Conservation (phyloP, 2,797 vertebrate genomes). For the Pseudocheirus occidentalis region DNA sequence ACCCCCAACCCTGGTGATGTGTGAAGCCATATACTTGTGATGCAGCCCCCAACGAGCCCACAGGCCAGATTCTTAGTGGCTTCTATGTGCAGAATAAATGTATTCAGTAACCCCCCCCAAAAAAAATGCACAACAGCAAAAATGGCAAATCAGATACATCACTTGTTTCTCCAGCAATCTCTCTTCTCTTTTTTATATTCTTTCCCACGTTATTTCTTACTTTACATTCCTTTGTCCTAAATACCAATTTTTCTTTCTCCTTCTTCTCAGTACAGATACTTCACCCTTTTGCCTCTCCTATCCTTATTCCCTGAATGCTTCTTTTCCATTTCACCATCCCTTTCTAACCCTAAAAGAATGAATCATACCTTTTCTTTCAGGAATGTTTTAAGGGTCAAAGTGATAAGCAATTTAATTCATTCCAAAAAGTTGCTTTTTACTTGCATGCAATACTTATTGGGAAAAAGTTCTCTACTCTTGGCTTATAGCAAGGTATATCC, state of each 20-base stretch:
- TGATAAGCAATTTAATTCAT: background rate
- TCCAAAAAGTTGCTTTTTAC: background rate
- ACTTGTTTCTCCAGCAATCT: background rate
- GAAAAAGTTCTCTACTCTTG: background rate
- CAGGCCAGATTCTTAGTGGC: too few species aligned
- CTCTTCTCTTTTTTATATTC: background rate
- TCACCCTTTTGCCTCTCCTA: background rate
- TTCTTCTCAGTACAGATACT: background rate
- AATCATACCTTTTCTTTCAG: background rate
- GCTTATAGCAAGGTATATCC: background rate
- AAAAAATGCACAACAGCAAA: background rate
- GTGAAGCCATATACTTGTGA: too few species aligned
- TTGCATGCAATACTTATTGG: background rate
- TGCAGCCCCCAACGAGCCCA: too few species aligned
- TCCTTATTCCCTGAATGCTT: background rate
- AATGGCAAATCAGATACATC: background rate
- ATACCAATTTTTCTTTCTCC: background rate
- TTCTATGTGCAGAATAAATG: too few species aligned
- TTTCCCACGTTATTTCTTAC: background rate
- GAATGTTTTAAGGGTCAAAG: background rate
- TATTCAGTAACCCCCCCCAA: too few species aligned
- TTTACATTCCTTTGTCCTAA: background rate
- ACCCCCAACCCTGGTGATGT: too few species aligned
- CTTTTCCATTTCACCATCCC: background rate
- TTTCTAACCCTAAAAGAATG: background rate